Evolutionary conservation across 1,140 invertebrate species (phyloP), one percentile per base, ranked within the genome.

Genomic region (Drosophila pandora): DNA sequence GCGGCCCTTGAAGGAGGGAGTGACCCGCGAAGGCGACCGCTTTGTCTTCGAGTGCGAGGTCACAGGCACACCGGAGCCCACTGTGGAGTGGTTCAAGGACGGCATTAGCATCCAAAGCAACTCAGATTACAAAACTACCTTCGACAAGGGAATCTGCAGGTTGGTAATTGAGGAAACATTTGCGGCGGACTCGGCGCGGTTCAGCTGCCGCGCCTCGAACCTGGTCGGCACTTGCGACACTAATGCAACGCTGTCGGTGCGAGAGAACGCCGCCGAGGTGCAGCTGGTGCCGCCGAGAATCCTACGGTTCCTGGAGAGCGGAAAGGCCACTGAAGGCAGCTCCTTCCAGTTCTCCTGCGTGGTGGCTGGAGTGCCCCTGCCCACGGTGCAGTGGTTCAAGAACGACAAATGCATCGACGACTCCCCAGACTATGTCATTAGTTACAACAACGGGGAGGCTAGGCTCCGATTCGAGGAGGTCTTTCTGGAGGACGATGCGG

Each of bases 361-460:
- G 48, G 95, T 97, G 2, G 93, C 93, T 55, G 95, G 95, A 2
- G 94, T 96, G 91, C 96, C 96, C 2, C 80, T 96, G 45, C 96
- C 96, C 17, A 95, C 94, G 52, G 95, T 98, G 8, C 95, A 94
- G 72, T 99, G 97, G 97, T 94, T 92, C 54, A 94, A 94, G 82
- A 93, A 94, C 72, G 94, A 93, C 13, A 93, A 93, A 55, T 93
- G 93, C 68, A 93, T 95, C 54, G 93, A 93, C 57, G 92, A 93
- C 70, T 93, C 93, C 37, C 92, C 91, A 17, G 92, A 92, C 41
- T 93, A 93, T 54, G 72, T 90, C 13, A 95, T 95, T n/a, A 94
- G 93, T 9, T 96, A 96, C 61, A 94, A 96, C 63, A 95, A 96
- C 74, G 94, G 95, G 59, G 93, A 96, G 17, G 96, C 96, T 9